Evolutionary conservation across 2,113 vertebrate genomes (phyloP).

Genomic region (Podocnemis expansa): DNA sequence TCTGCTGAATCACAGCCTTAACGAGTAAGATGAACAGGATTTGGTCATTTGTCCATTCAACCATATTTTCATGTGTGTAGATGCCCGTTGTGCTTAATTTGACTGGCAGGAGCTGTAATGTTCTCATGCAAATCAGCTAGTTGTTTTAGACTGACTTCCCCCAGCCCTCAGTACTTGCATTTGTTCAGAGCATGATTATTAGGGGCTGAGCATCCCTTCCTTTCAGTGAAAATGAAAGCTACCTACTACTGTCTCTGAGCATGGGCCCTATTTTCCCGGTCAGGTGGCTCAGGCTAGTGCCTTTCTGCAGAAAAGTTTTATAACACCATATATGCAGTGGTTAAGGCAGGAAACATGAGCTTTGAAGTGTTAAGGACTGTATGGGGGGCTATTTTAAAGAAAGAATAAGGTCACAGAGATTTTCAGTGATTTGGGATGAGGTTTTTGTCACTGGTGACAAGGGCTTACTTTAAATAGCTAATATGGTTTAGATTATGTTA

Average conservation of each 20-base stretch:
- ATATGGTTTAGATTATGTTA: conserved; percentile 5
- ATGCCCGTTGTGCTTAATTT: neutral
- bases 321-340: neutral
- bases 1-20: neutral
- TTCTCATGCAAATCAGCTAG: neutral
- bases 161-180: too few relatives aligned
- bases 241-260: neutral
- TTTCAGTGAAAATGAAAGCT: neutral
- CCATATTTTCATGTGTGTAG: neutral
- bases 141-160: neutral
- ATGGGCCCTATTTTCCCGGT: neutral
- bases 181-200: neutral
- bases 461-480: conserved; percentile 13
- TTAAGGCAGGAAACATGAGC: neutral
- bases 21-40: neutral
- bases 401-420: neutral
- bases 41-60: neutral
- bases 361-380: neutral
- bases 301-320: neutral
- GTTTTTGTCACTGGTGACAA: conserved; percentile 10
- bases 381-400: conserved; percentile 1
- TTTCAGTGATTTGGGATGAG: neutral
- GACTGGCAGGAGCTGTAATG: neutral
- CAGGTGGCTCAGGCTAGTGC: neutral
- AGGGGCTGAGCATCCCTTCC: neutral